phyloP scores from a whole-genome alignment of 92 coral and sea anemone species.

The Bergia puertoricense region DNA sequence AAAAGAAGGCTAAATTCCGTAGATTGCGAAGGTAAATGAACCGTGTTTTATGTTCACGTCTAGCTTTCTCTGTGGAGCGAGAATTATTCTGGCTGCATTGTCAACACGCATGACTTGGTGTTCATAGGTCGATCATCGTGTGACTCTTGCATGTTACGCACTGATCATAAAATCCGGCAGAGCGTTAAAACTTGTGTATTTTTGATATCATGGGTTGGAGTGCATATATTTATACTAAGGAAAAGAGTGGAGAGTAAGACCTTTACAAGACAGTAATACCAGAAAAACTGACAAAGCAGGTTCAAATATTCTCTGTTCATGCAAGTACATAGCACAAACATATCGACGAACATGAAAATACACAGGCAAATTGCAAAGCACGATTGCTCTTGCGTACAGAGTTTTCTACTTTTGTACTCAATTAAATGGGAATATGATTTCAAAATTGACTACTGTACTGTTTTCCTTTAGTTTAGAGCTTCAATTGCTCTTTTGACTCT shows the following conservation, averaged over 20 bases:
- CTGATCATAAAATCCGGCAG: neutral
- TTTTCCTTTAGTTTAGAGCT: neutral
- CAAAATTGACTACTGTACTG: neutral
- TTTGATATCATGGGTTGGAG: neutral
- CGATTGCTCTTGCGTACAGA: neutral
- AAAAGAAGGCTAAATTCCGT: slow-evolving; percentile 28
- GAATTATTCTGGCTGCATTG: neutral
- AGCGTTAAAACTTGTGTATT: neutral
- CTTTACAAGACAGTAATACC: neutral
- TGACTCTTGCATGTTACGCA: neutral
- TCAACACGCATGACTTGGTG: slow-evolving; percentile 33
- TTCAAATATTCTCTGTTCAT: neutral
- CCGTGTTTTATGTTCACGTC: neutral
- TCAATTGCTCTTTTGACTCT: neutral
- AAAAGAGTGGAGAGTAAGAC: neutral
- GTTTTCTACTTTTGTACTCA: neutral
- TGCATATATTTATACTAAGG: neutral
- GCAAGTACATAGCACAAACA: no score
- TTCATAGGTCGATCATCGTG: neutral
- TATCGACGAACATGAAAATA: no score
- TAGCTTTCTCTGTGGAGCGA: slow-evolving; percentile 6
- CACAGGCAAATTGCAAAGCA: neutral
- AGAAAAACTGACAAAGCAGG: neutral
- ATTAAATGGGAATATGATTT: neutral
- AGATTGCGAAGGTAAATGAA: slow-evolving; percentile 39